Conservation (phyloP, 2,113 vertebrate genomes). For the Pristiophorus japonicus region DNA sequence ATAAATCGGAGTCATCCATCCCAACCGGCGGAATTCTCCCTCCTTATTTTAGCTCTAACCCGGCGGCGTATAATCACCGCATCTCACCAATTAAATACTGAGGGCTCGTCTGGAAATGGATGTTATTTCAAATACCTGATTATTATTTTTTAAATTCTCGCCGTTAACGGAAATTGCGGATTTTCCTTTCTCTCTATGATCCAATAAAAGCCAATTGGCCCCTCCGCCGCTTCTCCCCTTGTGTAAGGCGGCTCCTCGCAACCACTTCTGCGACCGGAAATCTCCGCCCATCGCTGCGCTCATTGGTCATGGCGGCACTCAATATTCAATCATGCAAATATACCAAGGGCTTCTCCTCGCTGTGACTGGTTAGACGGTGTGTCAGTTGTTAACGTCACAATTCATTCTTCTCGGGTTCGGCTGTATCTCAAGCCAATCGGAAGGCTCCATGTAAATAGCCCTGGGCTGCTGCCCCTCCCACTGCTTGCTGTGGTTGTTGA, state of each 20-base stretch:
- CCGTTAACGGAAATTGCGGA: not conserved
- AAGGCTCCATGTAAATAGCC: not conserved
- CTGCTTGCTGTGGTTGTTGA: not conserved
- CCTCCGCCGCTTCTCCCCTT: not conserved
- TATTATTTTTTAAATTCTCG: not conserved
- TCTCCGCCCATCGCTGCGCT: not conserved
- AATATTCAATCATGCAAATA: not conserved
- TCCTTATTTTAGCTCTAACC: not conserved
- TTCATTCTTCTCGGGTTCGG: not conserved
- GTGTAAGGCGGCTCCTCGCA: not conserved
- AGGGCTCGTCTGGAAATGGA: not conserved
- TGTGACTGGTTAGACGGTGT: not conserved
- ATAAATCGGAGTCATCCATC: not conserved
- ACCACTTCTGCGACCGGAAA: not conserved
- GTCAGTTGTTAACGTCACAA: not conserved
- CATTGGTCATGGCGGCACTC: not conserved
- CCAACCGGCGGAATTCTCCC: not conserved
- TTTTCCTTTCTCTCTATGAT: not conserved
- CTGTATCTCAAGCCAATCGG: not conserved
- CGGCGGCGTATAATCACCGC: not conserved
- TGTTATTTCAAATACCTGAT: not conserved
- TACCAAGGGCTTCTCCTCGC: fast-evolving
- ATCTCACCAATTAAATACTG: not conserved
- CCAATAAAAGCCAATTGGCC: not conserved
- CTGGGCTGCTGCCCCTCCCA: not conserved